Base-by-base conservation (phyloP, 2,797 vertebrate species). In the Miichthys miiuy region DNA sequence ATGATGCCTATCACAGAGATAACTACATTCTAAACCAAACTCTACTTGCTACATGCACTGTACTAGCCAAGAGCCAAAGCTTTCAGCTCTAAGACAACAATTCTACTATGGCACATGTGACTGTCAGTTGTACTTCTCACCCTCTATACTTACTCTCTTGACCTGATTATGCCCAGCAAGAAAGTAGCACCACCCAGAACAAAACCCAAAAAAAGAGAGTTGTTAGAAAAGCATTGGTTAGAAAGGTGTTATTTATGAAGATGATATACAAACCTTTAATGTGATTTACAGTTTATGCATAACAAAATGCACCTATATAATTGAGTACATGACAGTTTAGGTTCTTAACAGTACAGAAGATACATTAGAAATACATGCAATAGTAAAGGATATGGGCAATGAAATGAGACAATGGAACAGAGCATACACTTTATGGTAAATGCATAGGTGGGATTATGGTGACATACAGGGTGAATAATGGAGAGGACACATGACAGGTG, bases 61-160 rank as follows among this genome's bases (percentile, higher is more conserved):
- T 13, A 25, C 64, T 72, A 63, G 21, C 42, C 61, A 74, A 63
- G 67, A 85, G 67, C 72, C 47, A 80, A 82, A 10, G 20, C 58
- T 76, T 79, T 86, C 52, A 63, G 55, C 50, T 77, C 20, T 21
- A 77, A 64, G 38, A 73, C 52, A 63, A 56, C 34, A 58, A 44
- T 27, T 80, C 30, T 47, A 68, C 17, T 38, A 38, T 2, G 13
- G 3, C 57, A 67, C 41, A 71, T 21, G 10, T 61, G 16, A 58
- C 62, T 27, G 20, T 21, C 6, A 2, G 21, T 58, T 72, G 58
- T 41, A 41, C 6, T 34, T 72, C 50, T 68, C 48, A 75, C 55
- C 47, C 71, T 75, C 47, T 55, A 78, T 94, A 94, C 94, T 95
- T 92, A 95, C 94, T 93, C 42, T 88, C 72, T 56, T 64, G 71